phyloP scores from a whole-genome alignment of 2,113 vertebrate genomes.

The Balaeniceps rex region DNA sequence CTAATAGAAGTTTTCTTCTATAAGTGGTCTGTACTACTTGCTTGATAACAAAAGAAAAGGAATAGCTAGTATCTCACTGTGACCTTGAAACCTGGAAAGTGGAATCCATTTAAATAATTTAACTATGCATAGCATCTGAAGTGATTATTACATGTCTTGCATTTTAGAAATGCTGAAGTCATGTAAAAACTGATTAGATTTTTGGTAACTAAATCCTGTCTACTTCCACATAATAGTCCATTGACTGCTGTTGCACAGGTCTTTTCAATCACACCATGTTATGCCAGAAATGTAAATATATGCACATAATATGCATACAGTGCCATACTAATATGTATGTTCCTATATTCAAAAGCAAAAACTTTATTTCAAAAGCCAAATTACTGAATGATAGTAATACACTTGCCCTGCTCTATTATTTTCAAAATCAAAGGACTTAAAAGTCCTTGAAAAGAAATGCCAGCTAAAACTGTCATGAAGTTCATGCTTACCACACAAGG shows the following conservation, averaged over 20 bases:
- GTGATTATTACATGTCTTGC: background rate
- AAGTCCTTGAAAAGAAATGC: background rate
- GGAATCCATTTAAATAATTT: constrained; percentile 53
- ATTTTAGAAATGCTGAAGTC: background rate
- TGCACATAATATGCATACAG: background rate
- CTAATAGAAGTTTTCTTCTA: background rate
- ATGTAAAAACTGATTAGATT: background rate
- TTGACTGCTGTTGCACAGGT: background rate
- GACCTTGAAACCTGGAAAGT: constrained; percentile 40
- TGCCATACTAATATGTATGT: background rate
- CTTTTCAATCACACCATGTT: background rate
- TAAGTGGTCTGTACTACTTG: background rate
- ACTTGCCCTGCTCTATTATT: background rate
- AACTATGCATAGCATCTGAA: background rate
- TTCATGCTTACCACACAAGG: background rate
- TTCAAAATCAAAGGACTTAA: background rate
- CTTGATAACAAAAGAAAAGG: background rate
- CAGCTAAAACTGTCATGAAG: background rate
- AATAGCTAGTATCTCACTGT: background rate
- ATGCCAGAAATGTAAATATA: background rate
- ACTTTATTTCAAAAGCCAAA: background rate
- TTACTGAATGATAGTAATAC: background rate
- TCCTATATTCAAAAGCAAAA: background rate
- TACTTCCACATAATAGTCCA: background rate
- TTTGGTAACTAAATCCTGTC: background rate